Evolutionary conservation across 2,888 invertebrate species (phyloP).

Genomic region (Conops quadrifasciatus): DNA sequence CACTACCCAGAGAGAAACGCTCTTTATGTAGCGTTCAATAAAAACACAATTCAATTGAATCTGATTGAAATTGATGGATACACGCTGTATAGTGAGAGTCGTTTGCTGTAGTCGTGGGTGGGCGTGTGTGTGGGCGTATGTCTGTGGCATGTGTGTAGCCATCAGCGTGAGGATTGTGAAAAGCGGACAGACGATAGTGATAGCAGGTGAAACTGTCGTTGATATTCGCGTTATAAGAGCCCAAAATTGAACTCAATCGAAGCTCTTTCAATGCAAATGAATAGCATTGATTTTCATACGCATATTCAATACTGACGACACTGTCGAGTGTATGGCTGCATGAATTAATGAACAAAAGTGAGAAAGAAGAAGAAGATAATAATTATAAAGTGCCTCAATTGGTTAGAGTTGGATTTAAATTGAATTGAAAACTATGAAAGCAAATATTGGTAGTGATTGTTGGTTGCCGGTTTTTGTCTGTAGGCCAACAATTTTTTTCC

Average conservation of each 20-base stretch:
- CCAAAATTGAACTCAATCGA: conserved; percentile 36
- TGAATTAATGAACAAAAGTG: neutral
- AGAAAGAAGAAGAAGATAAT: neutral
- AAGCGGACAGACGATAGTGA: no score
- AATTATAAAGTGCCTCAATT: no score
- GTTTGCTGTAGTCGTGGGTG: neutral
- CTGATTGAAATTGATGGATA: conserved; percentile 40
- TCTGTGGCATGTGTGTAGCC: neutral
- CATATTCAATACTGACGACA: neutral
- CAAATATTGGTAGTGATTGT: no score
- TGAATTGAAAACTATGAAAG: no score
- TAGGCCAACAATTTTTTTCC: no score
- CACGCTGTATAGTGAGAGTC: neutral
- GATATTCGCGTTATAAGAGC: conserved; percentile 21
- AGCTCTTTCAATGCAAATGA: conserved; percentile 40
- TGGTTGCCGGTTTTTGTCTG: no score
- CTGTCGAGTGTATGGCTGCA: neutral
- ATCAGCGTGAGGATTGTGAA: neutral
- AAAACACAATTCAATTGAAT: conserved; percentile 47
- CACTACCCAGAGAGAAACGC: conserved; percentile 28
- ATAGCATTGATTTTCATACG: conserved; percentile 23
- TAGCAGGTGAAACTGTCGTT: conserved; percentile 40
- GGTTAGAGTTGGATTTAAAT: no score
- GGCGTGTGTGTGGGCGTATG: neutral
- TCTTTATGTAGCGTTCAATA: conserved; percentile 45